phyloP scores from a whole-genome alignment of 2,797 vertebrate genomes.

The Chelon auratus region DNA sequence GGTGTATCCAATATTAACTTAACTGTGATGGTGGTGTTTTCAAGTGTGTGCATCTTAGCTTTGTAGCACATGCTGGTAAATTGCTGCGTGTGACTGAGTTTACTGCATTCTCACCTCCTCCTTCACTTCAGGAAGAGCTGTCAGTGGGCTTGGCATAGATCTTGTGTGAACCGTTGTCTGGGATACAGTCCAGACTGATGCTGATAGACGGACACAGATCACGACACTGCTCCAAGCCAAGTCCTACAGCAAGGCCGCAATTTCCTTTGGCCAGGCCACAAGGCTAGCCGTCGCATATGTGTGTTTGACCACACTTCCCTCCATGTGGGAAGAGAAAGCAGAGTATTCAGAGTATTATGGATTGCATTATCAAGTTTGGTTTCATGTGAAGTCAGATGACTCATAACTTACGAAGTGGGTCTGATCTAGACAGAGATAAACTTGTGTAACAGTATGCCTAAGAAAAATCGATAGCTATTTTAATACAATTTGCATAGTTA shows the following conservation, averaged over 20 bases:
- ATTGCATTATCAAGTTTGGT: slow-evolving; percentile 39
- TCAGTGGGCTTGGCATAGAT: slow-evolving; percentile 54
- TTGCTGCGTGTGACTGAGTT: slow-evolving; percentile 49
- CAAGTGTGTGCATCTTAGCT: slow-evolving; percentile 14
- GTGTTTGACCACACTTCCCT: slow-evolving; percentile 40
- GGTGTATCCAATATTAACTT: background rate
- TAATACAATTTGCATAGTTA: slow-evolving; percentile 1
- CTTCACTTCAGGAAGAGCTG: slow-evolving; percentile 60
- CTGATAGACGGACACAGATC: slow-evolving; percentile 52
- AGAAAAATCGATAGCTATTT: background rate
- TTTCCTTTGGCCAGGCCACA: slow-evolving; percentile 63
- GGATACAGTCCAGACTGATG: slow-evolving; percentile 66
- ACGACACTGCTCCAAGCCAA: slow-evolving; percentile 21
- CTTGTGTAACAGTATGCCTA: slow-evolving; percentile 3
- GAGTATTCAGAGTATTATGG: slow-evolving; percentile 16
- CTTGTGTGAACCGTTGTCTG: slow-evolving; percentile 54
- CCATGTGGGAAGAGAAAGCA: slow-evolving; percentile 39
- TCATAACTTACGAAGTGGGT: slow-evolving; percentile 24
- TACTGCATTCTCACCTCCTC: slow-evolving; percentile 47
- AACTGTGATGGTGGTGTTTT: slow-evolving; percentile 29
- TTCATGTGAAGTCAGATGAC: slow-evolving; percentile 48
- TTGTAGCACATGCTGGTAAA: slow-evolving; percentile 31
- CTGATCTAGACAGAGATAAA: slow-evolving; percentile 33
- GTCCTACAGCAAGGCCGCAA: slow-evolving; percentile 58
- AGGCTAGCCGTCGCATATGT: slow-evolving; percentile 28